These are phyloP conservation scores for Lycophotia porphyrea DNA, from an alignment of 2,888 invertebrate species.

Conservation along the genomic window DNA sequence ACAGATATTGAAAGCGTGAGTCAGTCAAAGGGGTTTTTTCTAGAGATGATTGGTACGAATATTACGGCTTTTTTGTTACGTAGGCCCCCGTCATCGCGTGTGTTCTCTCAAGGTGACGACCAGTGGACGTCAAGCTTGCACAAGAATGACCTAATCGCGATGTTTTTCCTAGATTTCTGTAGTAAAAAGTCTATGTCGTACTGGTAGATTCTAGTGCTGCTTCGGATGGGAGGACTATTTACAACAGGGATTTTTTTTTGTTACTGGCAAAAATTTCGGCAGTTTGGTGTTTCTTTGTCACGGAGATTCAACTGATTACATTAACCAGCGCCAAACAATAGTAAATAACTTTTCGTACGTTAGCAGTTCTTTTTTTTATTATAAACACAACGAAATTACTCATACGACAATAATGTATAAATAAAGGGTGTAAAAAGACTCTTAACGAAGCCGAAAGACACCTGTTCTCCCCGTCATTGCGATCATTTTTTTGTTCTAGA, in stretches of 20 bases:
- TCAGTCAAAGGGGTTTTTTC: slow-evolving; percentile 51
- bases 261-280: background rate
- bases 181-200: background rate
- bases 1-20: slow-evolving; percentile 36
- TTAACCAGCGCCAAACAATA: slow-evolving; percentile 8
- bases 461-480: no score
- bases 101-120: slow-evolving; percentile 49
- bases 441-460: no score
- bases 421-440: no score
- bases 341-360: background rate
- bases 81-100: slow-evolving; percentile 42
- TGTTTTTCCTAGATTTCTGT: slow-evolving; percentile 24
- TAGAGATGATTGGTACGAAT: slow-evolving; percentile 29
- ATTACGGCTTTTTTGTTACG: slow-evolving; percentile 45
- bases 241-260: background rate
- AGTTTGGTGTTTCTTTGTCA: background rate
- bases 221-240: background rate
- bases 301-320: slow-evolving; percentile 5
- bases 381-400: slow-evolving; percentile 59
- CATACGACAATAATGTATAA: slow-evolving; percentile 57
- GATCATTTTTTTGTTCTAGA: no score
- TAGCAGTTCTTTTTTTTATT: slow-evolving; percentile 6
- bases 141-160: slow-evolving; percentile 31
- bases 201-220: background rate
- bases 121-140: slow-evolving; percentile 33